These are phyloP conservation scores for Fissipunctia ypsillon DNA, from an alignment of 2,888 invertebrate genomes.

Conservation along the genomic window DNA sequence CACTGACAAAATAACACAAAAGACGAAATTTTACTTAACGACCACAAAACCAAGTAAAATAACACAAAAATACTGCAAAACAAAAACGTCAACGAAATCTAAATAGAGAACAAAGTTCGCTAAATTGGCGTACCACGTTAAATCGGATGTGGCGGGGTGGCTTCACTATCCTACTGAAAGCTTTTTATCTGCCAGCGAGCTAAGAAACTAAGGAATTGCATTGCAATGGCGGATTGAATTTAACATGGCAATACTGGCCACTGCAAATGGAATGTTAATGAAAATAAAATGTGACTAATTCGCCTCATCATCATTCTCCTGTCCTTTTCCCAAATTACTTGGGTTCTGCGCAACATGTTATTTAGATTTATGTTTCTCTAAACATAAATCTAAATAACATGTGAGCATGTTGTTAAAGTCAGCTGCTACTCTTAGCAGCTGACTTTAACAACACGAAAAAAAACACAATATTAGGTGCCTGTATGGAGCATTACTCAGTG, in stretches of 20 bases:
- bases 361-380: too few relatives aligned
- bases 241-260: neutral
- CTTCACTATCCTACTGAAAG: conserved; percentile 59
- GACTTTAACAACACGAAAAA: neutral
- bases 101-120: conserved; percentile 38
- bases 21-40: neutral
- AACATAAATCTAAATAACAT: too few relatives aligned
- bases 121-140: conserved; percentile 50
- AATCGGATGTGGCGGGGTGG: conserved; percentile 54
- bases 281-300: neutral
- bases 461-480: neutral
- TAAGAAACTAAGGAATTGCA: conserved; percentile 37
- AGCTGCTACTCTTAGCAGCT: too few relatives aligned
- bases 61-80: conserved; percentile 4
- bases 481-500: too few relatives aligned
- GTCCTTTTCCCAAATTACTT: neutral
- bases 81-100: conserved; percentile 20
- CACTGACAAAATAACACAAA: neutral
- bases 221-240: conserved; percentile 20
- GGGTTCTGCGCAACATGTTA: neutral
- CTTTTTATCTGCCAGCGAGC: conserved; percentile 57
- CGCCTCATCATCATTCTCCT: neutral
- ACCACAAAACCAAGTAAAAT: neutral
- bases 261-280: neutral
- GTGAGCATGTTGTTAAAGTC: too few relatives aligned